Base-by-base conservation (phyloP, 1,140 invertebrate genomes). In the Lanistes nyassanus region DNA sequence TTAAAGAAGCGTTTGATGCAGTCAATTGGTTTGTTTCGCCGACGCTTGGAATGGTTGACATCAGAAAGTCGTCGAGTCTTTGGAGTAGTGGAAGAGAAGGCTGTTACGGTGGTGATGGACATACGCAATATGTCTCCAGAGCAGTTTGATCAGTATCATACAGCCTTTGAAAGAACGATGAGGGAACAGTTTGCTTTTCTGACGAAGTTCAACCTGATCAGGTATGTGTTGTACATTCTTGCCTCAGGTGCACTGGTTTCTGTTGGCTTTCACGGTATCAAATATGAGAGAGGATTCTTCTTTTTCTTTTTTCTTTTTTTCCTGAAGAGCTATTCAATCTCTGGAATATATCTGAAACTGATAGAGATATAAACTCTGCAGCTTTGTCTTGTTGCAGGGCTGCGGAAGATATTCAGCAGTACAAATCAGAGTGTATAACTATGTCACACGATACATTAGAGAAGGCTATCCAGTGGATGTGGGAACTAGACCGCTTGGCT, bases 61-160 rank as follows among this genome's bases (percentile, higher is more conserved):
- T 82, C 85, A n/a, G 88, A 88, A 56, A 89, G 88, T 74, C 76
- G 89, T 21, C 81, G 88, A 9, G 65, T 88, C 29, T 90, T 90
- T 85, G 89, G 89, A 29, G 84, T 89, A 13, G 85, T 90, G 53
- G 83, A 88, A 74, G 88, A 89, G 76, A 84, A 82, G 56, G 79
- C 81, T 34, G 73, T 89, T 26, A 84, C 83, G 11, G 84, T 90
- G 75, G 84, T 90, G 7, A 70, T 89, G 47, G 88, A 89, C 74
- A 85, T 88, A 39, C 81, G 84, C 60, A 88, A 85, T 37, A 83
- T 86, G 79, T 85, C 86, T 26, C 82, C 84, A 9, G 80, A 87
- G 58, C 84, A 86, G 78, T 89, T 89, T 84, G 84, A 88, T 75
- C 86, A 88, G 74, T 90, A 87, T 62, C 81, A 81, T 70, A 80